Evolutionary conservation across 2,888 invertebrate species (phyloP).

Genomic region (Ichneumoninae sp.): DNA sequence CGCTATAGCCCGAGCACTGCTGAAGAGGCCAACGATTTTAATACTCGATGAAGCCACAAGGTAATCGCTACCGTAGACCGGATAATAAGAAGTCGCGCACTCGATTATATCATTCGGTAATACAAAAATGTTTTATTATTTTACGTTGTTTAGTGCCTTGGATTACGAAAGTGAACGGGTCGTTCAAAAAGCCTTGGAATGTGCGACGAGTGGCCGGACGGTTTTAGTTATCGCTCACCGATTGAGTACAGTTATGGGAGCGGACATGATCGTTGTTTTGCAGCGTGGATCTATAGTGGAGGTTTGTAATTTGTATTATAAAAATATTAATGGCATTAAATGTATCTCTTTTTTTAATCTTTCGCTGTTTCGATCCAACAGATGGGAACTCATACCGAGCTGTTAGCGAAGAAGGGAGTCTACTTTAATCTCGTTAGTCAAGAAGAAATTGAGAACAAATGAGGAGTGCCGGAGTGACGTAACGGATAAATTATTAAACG

Average conservation of each 20-base stretch:
- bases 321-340: slow-evolving; percentile 16
- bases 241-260: slow-evolving; percentile 95
- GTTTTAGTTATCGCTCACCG: slow-evolving; percentile 98
- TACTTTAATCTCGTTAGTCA: slow-evolving; percentile 94
- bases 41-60: slow-evolving; percentile 98
- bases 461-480: slow-evolving; percentile 39
- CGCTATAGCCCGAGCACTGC: slow-evolving; percentile 96
- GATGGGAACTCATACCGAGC: slow-evolving; percentile 93
- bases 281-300: slow-evolving; percentile 93
- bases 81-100: background rate
- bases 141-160: slow-evolving; percentile 89
- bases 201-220: slow-evolving; percentile 93
- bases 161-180: slow-evolving; percentile 96
- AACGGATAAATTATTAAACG: slow-evolving; percentile 58
- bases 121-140: slow-evolving; percentile 10
- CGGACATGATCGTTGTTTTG: slow-evolving; percentile 96
- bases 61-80: slow-evolving; percentile 83
- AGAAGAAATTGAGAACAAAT: slow-evolving; percentile 86
- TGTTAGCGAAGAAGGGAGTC: slow-evolving; percentile 91
- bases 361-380: slow-evolving; percentile 75
- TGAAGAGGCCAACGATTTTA: slow-evolving; percentile 95
- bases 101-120: background rate
- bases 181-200: slow-evolving; percentile 95
- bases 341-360: slow-evolving; percentile 1
- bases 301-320: slow-evolving; percentile 84